Base-by-base conservation (phyloP, 2,888 invertebrate species). In the Gibbula magus region DNA sequence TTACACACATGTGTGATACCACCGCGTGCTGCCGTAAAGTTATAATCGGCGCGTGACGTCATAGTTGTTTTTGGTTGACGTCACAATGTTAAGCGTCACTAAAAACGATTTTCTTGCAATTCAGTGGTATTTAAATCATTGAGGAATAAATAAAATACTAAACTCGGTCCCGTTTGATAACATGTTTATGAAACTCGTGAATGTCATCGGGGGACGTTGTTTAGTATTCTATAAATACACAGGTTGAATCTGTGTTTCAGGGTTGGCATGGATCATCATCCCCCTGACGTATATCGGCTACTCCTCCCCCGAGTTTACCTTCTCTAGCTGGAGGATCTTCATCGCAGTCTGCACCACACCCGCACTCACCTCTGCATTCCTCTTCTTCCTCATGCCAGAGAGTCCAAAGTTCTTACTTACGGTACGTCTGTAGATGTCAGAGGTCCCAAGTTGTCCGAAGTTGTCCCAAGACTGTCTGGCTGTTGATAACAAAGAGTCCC, bases 311-410 rank as follows among this genome's bases (percentile, higher is more conserved):
- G 93, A 94, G 77, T 92, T 97, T 93, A 95, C 95, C 39, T 97
- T 96, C 94, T 96, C 97, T 93, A 97, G 97, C 78, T 98, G 98
- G 98, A 95, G 97, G 89, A 96, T 98, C 89, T 98, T 97, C 93
- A 94, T 98, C 89, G 94, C 97, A 88, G 95, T 97, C 83, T 97
- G 97, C 94, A 96, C 97, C 86, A 93, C 97, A 89, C 98, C 98
- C 77, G 97, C 97, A 79, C 96, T 98, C 92, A 93, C 97, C 83
- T 97, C 98, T 81, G 97, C 96, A 79, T 95, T 96, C 83, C 94
- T 97, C 86, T 94, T 98, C 51, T 95, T 96, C 93, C 95, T 91
- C 35, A 91, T 93, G 90, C 98, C 98, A 4, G 98, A 98, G 93
- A 97, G 97, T 87, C 97, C 98, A 0, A 97, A 97, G 92, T 98